Evolutionary conservation across 2,888 invertebrate species (phyloP).

Genomic region (Mesodorylaimus sp.): DNA sequence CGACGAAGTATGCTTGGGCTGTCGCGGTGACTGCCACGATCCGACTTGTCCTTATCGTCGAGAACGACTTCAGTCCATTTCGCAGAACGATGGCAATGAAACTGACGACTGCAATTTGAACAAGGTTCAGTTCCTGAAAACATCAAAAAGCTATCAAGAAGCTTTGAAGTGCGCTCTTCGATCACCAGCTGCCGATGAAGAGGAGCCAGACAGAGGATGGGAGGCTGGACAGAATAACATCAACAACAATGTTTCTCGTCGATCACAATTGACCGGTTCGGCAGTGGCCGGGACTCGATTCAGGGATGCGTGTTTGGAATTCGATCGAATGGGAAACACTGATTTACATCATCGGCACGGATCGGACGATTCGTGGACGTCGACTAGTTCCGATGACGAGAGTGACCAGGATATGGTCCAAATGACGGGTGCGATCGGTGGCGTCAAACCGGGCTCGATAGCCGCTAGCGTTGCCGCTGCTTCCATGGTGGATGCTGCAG

Average conservation of each 20-base stretch:
- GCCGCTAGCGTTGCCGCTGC: too few relatives aligned
- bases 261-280: too few relatives aligned
- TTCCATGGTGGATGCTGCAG: too few relatives aligned
- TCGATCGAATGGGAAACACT: too few relatives aligned
- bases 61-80: neutral
- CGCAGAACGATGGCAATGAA: neutral
- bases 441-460: too few relatives aligned
- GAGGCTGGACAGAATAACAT: too few relatives aligned
- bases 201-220: neutral
- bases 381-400: constrained; percentile 7
- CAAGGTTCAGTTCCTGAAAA: constrained; percentile 3
- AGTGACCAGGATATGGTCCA: constrained; percentile 7
- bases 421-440: too few relatives aligned
- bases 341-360: constrained; percentile 2
- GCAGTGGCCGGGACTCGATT: too few relatives aligned
- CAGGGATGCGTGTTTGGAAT: too few relatives aligned
- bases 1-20: constrained; percentile 12
- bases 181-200: neutral
- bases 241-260: too few relatives aligned
- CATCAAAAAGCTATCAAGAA: constrained; percentile 10
- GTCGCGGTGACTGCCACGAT: constrained; percentile 11
- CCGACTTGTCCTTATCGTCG: constrained; percentile 5
- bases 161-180: constrained; percentile 1
- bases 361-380: constrained; percentile 10
- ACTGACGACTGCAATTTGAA: constrained; percentile 10